Percentiles rank a stretch among this genome's conserved stretches.
Evolutionary conservation across 2,888 invertebrate genomes (phyloP).

Genomic region (Branchipolynoe longqiensis): DNA sequence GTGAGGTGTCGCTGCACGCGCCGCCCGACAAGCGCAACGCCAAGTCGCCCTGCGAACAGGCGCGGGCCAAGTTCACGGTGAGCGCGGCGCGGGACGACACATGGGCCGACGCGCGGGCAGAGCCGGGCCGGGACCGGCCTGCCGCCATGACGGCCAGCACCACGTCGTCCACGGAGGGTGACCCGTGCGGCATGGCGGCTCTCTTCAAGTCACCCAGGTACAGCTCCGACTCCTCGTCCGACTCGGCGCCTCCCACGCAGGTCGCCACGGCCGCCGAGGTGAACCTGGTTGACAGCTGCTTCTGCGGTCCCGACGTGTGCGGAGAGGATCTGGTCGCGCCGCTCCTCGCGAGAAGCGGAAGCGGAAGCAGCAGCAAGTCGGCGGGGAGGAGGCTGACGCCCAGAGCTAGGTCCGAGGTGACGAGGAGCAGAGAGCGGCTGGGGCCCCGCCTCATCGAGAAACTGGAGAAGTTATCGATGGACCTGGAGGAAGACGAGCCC

Average conservation of each 20-base stretch:
- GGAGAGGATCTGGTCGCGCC: not conserved
- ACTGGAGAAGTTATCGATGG: slow-evolving; percentile 50
- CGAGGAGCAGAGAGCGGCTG: slow-evolving; percentile 14
- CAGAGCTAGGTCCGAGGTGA: not conserved
- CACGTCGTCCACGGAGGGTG: not conserved
- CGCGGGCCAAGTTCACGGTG: slow-evolving; percentile 30
- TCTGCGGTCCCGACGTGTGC: slow-evolving; percentile 19
- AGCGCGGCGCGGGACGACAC: slow-evolving; percentile 37
- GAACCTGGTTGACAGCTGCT: slow-evolving; percentile 16
- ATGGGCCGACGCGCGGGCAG: not conserved
- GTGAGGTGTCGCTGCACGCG: not conserved
- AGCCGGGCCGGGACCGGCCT: too few species aligned
- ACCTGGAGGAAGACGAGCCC: slow-evolving; percentile 56
- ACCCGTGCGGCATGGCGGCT: not conserved
- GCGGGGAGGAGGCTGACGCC: not conserved
- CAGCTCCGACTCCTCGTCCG: slow-evolving; percentile 52
- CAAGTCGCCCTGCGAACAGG: not conserved
- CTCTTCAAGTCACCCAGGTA: slow-evolving; percentile 11
- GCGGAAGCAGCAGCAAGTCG: not conserved
- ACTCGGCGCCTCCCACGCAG: slow-evolving; percentile 4
- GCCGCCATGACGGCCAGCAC: slow-evolving; percentile 5
- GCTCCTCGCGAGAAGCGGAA: not conserved
- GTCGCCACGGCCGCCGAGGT: slow-evolving; percentile 10
- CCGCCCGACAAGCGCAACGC: not conserved
- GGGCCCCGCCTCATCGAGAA: slow-evolving; percentile 41